Evolutionary conservation across 2,113 vertebrate species (phyloP), one percentile per base, ranked within the genome.

Genomic region (Hemiprocne comata): DNA sequence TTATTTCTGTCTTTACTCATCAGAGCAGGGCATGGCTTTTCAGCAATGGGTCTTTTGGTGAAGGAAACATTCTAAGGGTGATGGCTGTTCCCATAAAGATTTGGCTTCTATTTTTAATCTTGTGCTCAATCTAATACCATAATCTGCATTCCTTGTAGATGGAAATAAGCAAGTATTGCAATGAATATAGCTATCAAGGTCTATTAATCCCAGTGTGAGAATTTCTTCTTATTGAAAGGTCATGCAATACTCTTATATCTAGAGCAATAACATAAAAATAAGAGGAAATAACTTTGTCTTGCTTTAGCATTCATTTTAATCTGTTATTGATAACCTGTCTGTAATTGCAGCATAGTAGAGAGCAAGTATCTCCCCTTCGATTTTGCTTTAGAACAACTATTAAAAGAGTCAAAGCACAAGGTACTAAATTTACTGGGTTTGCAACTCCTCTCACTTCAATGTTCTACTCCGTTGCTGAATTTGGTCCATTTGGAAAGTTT

Each of bases 371-470:
- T 83, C 36, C 62, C 48, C 57, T 90, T 89, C 36, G n/a, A 25
- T 95, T 96, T 93, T 80, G 26, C 85, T 97, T 85, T 86, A 46
- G 38, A 79, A 61, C 33, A 77, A 76, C 26, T 46, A 54, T 73
- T 93, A 82, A 86, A 90, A 95, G 51, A 76, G 3, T 15, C 8
- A 91, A 77, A 90, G 38, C 7, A 61, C 2, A 76, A 36, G 17
- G 31, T 80, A 6, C 11, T 71, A 92, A 74, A 93, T 84, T 80
- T 86, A 36, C 21, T 50, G 38, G 21, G 2, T 80, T 91, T 86
- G 29, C 77, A 71, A 84, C n/a, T 92, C n/a, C 17, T 84, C 15
- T 65, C 44, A 42, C 57, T 84, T 87, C 29, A 76, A 9, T 60
- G 34, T 57, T 95, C 84, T 69, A 65, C n/a, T 87, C 31, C 40